Conservation (phyloP, 2,888 invertebrate genomes). For the Ormia ochracea region DNA sequence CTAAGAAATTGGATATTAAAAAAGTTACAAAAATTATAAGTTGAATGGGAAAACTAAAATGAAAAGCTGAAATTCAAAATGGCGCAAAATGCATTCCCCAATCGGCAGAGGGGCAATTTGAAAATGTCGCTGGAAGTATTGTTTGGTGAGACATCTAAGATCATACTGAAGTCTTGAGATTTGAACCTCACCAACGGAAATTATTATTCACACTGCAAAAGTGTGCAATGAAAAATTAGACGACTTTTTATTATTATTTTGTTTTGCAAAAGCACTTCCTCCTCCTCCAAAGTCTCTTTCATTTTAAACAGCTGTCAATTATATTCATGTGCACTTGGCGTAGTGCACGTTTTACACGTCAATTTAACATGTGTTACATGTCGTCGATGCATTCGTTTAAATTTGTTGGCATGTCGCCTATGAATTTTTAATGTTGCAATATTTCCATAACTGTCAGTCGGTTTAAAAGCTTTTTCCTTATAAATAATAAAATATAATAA, state of each 20-base stretch:
- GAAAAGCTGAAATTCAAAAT: too few species aligned
- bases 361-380: constrained; percentile 35
- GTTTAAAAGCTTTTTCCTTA: not conserved
- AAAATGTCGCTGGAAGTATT: too few species aligned
- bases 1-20: constrained; percentile 46
- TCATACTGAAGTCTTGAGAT: too few species aligned
- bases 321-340: constrained; percentile 10
- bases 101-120: too few species aligned
- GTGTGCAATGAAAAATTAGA: too few species aligned
- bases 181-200: too few species aligned
- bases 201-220: too few species aligned
- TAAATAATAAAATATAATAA: not conserved
- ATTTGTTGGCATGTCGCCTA: not conserved
- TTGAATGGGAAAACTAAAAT: not conserved
- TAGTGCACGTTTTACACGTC: constrained; percentile 40
- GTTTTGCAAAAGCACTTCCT: too few species aligned
- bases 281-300: not conserved
- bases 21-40: not conserved
- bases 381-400: not conserved
- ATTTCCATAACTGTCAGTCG: not conserved
- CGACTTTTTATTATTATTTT: too few species aligned
- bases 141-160: too few species aligned
- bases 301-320: constrained; percentile 50
- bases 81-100: too few species aligned
- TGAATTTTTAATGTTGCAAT: not conserved